Evolutionary conservation across 2,797 vertebrate species (phyloP).

Genomic region (Varecia variegata): DNA sequence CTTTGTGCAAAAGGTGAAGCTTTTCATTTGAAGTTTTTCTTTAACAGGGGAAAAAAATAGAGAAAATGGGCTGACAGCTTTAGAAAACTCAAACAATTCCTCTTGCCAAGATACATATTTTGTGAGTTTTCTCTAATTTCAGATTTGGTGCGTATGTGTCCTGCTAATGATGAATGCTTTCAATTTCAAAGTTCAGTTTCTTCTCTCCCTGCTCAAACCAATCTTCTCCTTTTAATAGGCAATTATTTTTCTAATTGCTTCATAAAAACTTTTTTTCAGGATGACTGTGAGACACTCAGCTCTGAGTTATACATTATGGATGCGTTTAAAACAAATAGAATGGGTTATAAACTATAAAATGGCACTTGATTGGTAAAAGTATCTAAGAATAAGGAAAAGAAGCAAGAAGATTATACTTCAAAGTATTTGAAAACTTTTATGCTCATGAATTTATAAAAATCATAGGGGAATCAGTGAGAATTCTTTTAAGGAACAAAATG

Average conservation of each 20-base stretch:
- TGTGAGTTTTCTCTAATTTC: constrained; percentile 70
- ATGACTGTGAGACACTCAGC: constrained; percentile 47
- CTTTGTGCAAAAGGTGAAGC: constrained; percentile 69
- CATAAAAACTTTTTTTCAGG: constrained; percentile 47
- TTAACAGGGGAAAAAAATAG: constrained; percentile 48
- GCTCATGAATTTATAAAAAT: constrained; percentile 37
- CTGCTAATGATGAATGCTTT: constrained; percentile 59
- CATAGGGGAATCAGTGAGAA: not conserved
- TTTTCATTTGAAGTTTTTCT: constrained; percentile 62
- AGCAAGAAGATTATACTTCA: not conserved
- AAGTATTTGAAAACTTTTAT: constrained; percentile 43
- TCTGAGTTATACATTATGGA: constrained; percentile 48
- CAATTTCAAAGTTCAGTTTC: constrained; percentile 63
- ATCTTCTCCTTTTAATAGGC: constrained; percentile 53
- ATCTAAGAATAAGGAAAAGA: constrained; percentile 6
- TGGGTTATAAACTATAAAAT: constrained; percentile 19
- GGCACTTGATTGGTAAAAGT: constrained; percentile 11
- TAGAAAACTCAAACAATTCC: constrained; percentile 75
- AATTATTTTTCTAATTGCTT: constrained; percentile 64
- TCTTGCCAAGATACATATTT: constrained; percentile 72
- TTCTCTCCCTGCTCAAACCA: constrained; percentile 42
- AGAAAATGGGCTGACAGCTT: constrained; percentile 68
- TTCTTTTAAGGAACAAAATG: not conserved
- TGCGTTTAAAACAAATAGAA: constrained; percentile 54
- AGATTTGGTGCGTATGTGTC: constrained; percentile 63